Conservation (phyloP, 2,797 vertebrate genomes). For the Simalia tracyae region DNA sequence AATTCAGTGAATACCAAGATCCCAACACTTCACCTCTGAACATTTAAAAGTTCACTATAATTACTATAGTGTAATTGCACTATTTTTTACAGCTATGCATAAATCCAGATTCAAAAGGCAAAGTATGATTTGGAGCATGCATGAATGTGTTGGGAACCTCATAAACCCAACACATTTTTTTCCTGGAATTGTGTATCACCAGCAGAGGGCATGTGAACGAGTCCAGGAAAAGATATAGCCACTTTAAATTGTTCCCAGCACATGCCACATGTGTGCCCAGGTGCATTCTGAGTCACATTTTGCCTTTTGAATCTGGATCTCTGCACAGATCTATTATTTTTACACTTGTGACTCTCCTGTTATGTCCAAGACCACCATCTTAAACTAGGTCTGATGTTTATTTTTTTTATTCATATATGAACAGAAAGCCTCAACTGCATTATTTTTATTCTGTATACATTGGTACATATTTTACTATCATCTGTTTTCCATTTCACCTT, state of each 20-base stretch:
- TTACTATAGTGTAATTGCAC: background rate
- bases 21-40: background rate
- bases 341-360: background rate
- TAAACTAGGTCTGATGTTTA: background rate
- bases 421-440: background rate
- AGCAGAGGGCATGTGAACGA: background rate
- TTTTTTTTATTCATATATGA: background rate
- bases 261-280: background rate
- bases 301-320: background rate
- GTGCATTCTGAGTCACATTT: background rate
- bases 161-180: background rate
- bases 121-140: background rate
- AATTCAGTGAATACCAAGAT: background rate
- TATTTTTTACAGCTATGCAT: background rate
- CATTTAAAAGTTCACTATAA: background rate
- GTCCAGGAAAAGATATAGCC: background rate
- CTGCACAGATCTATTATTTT: background rate
- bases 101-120: background rate
- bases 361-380: background rate
- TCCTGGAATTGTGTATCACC: background rate
- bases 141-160: background rate
- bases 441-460: background rate
- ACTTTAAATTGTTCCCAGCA: background rate
- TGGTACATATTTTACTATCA: background rate
- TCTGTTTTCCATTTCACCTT: background rate